Evolutionary conservation across 2,113 vertebrate genomes (phyloP).

Genomic region (Muntiacus muntjak): DNA sequence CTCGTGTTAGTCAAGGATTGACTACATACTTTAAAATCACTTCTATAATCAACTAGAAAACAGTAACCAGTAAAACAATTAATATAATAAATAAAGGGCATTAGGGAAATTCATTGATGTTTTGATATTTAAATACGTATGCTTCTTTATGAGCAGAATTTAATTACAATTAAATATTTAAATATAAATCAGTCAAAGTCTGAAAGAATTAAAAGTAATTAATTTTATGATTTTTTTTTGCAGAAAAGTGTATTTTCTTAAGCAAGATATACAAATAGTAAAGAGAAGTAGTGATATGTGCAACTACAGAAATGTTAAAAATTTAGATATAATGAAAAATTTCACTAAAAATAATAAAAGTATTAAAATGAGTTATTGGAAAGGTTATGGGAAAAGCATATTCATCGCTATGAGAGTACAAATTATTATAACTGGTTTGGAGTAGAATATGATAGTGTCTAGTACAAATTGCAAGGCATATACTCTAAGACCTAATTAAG

Average conservation of each 20-base stretch:
- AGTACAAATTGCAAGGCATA: neutral
- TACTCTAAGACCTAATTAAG: neutral
- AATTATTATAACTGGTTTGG: neutral
- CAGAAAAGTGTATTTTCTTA: neutral
- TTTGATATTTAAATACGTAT: neutral
- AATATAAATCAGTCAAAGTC: neutral
- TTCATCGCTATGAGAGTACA: neutral
- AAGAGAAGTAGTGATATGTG: neutral
- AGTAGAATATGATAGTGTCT: neutral
- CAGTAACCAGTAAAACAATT: neutral
- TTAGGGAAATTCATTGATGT: neutral
- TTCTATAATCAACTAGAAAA: neutral
- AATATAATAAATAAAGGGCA: neutral
- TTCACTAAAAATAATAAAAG: neutral
- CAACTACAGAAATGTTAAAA: neutral
- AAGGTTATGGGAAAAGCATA: neutral
- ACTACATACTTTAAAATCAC: neutral
- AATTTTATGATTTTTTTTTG: neutral
- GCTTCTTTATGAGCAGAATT: neutral
- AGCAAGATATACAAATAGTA: neutral
- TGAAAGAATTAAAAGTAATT: neutral
- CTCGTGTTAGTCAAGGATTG: neutral
- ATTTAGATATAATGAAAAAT: neutral
- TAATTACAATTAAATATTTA: neutral
- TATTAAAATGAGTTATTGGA: neutral